Evolutionary conservation across 2,113 vertebrate genomes (phyloP), one percentile per base, ranked within the genome.

Genomic region (Myiagra hebetior): DNA sequence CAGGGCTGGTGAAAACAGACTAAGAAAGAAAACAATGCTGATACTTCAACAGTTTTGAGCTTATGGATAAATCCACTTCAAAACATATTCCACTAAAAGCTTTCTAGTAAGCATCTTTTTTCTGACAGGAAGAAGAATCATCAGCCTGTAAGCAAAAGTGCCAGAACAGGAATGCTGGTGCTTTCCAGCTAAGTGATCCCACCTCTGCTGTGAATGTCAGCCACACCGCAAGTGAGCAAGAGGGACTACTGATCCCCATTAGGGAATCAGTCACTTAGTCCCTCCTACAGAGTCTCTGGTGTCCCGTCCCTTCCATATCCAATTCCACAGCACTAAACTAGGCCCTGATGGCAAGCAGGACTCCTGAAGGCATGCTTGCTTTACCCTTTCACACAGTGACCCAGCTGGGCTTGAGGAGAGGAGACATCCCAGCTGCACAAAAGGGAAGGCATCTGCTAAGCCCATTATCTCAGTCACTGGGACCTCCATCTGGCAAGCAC

Each of bases 311-410:
- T 46, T 82, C 79, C 0, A 0, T 4, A 8, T 35, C 53, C 4
- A 1, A 57, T 31, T 67, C 30, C 68, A 59, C 10, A 42, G 67
- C 47, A 59, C 42, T 41, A 62, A 37, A 57, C 12, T 14, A 76
- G 73, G 77, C 57, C 31, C 70, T 50, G 44, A 28, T 5, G 13
- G 62, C 33, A 90, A 55, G 69, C 21, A 80, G 49, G 16, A 4
- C 16, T 79, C 46, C 4, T 0, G 2, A 56, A 75, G 49, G 27
- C n/a, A 44, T 13, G 18, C 7, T 57, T 60, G 42, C 75, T 70
- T 77, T 35, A 50, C 41, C 57, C 93, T 90, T 73, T 86, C 72
- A 83, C 87, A 89, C 50, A 77, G 87, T 41, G 47, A 80, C 82
- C 47, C 80, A 70, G 80, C 33, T 81, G 47, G 46, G 5, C 76